These are phyloP conservation scores for Accipiter virgatus DNA, from an alignment of 2,113 vertebrate genomes.

Conservation along the genomic window DNA sequence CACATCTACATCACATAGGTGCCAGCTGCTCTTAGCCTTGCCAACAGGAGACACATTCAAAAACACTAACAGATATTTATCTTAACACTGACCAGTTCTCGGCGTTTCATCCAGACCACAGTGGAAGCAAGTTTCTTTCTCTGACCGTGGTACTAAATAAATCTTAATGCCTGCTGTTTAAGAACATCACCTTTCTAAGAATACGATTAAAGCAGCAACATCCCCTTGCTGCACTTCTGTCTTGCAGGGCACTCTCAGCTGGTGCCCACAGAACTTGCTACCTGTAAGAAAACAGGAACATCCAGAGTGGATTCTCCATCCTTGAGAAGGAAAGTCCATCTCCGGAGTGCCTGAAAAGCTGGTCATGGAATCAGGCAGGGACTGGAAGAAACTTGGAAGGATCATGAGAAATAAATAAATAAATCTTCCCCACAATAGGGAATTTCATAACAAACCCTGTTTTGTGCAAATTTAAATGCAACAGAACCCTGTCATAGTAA, in stretches of 20 bases:
- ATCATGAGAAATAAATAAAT: neutral
- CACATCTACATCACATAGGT: neutral
- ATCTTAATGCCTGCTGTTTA: neutral
- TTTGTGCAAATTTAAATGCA: constrained; percentile 49
- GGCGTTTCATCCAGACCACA: neutral
- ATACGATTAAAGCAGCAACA: neutral
- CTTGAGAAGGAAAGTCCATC: neutral
- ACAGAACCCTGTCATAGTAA: neutral
- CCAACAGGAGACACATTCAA: neutral
- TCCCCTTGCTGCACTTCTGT: neutral
- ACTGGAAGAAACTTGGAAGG: neutral
- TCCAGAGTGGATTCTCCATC: neutral
- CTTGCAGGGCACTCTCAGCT: neutral
- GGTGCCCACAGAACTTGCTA: neutral
- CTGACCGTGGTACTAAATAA: neutral
- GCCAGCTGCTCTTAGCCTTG: neutral
- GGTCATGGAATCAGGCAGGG: neutral
- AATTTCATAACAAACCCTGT: neutral
- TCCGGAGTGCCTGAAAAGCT: neutral
- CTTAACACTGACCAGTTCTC: constrained; percentile 19
- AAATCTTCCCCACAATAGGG: neutral
- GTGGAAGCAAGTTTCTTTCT: neutral
- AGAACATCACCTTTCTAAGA: neutral
- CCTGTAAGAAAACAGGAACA: neutral
- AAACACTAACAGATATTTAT: neutral